Percentiles rank a stretch among this genome's conserved stretches.
Conservation (phyloP, 92 coral and sea anemone species). For the Hydrozoanthus gracilis region DNA sequence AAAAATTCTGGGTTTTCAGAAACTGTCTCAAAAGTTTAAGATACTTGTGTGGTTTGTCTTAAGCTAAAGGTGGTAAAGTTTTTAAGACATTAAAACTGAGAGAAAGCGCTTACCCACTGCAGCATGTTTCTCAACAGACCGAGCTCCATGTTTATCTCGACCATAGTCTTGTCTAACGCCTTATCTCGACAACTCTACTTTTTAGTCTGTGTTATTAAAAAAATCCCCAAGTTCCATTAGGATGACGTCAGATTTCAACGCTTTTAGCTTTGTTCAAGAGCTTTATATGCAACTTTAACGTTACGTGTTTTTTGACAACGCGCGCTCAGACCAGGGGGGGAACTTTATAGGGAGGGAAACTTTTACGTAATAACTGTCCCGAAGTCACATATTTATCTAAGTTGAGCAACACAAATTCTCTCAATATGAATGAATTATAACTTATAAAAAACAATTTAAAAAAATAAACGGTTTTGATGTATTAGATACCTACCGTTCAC, state of each 20-base stretch:
- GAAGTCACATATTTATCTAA: too few relatives aligned
- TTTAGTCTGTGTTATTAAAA: not conserved
- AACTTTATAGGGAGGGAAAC: too few relatives aligned
- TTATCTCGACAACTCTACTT: not conserved
- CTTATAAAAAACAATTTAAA: not conserved
- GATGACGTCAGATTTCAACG: slow-evolving; percentile 22
- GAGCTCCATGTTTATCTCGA: not conserved
- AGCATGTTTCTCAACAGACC: not conserved
- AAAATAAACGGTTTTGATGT: not conserved
- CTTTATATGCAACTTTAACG: not conserved
- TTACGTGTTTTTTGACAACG: not conserved
- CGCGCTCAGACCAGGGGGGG: not conserved
- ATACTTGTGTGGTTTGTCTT: not conserved
- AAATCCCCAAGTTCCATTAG: slow-evolving; percentile 24
- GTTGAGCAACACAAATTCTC: not conserved
- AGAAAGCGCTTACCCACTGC: slow-evolving; percentile 11
- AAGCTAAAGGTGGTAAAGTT: not conserved
- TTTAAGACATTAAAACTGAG: not conserved
- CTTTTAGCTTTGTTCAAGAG: slow-evolving; percentile 31
- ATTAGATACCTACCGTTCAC: not conserved
- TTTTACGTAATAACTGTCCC: too few relatives aligned
- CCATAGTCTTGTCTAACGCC: not conserved
- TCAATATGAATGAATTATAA: not conserved
- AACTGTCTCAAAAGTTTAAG: not conserved
- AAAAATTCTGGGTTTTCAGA: not conserved